Evolutionary conservation across 1,140 invertebrate species (phyloP), one percentile per base, ranked within the genome.

Genomic region (Agrilus planipennis): DNA sequence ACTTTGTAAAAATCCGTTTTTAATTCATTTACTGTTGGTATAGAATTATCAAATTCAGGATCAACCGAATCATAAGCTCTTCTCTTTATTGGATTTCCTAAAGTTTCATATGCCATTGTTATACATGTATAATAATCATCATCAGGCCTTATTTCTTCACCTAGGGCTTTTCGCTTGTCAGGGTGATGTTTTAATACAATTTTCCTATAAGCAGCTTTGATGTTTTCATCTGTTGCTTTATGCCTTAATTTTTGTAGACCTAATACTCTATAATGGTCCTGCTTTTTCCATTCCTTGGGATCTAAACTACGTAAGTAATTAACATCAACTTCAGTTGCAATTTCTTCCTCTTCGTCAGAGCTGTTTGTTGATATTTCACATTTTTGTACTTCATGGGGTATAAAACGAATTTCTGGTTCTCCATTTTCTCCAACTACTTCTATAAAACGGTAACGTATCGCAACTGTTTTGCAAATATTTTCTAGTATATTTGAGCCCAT

Each of bases 51-150:
- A 63, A 98, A 94, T 47, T 80, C 73, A 4, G 90, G 89, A 69
- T 99, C 95, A 40, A 98, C 80, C 18, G 91, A 95, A 68, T 99
- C 95, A 65, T 87, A 99, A 1, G 92, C 84, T 46, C 83, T 71
- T 47, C 93, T 71, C 55, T 85, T 90, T 4, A 71, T 59, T 10
- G 81, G 72, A 52, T 80, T 89, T 0, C 91, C 87, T 43, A 92
- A 69, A 19, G 79, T 88, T 68, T 95, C 90, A 74, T 85, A 90
- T 11, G 93, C 93, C 72, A 90, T 91, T n/a, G 93, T 97, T 54
- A 99, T 98, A 61, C 93, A 97, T 0, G 92, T 91, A 62, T 97
- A 99, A 66, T 98, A 97, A 68, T 97, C 93, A 56, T 92, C 84
- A 49, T 91, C 88, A 1, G 76, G 69, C 44, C 78, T 73, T 9